Evolutionary conservation across 2,113 vertebrate species (phyloP).

Genomic region (Camelus dromedarius): DNA sequence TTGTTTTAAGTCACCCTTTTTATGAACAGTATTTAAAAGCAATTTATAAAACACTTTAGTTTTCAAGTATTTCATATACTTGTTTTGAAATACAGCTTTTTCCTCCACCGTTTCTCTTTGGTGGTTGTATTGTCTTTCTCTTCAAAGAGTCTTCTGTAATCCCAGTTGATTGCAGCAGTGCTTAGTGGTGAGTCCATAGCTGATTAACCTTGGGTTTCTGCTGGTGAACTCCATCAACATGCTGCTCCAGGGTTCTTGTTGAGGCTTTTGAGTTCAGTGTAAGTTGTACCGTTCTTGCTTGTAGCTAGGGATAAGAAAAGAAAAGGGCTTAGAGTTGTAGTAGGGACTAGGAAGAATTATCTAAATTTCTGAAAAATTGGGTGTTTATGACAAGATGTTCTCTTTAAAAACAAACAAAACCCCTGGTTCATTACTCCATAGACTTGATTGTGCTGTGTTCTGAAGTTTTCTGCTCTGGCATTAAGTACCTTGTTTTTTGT

Average conservation of each 20-base stretch:
- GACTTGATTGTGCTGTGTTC: constrained; percentile 48
- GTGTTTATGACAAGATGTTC: constrained; percentile 20
- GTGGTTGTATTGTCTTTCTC: constrained; percentile 42
- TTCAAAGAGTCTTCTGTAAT: constrained; percentile 37
- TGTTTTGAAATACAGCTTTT: constrained; percentile 69
- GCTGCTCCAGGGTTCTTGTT: constrained; percentile 50
- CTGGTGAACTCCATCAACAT: constrained; percentile 37
- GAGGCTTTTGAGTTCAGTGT: constrained; percentile 43
- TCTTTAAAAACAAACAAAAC: constrained; percentile 31
- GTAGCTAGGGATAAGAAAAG: constrained; percentile 11
- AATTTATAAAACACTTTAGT: constrained; percentile 66
- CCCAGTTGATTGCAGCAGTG: constrained; percentile 24
- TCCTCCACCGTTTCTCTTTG: constrained; percentile 11
- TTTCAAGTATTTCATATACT: constrained; percentile 70
- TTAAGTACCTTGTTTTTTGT: not conserved
- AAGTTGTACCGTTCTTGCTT: constrained; percentile 31
- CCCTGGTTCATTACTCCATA: not conserved
- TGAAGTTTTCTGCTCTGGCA: constrained; percentile 16
- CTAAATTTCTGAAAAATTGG: constrained; percentile 50
- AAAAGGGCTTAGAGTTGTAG: constrained; percentile 45
- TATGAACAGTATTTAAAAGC: constrained; percentile 73
- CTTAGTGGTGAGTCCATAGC: not conserved
- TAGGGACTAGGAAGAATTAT: constrained; percentile 40
- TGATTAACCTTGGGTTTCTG: constrained; percentile 74
- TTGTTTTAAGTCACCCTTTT: constrained; percentile 74